Base-by-base conservation (phyloP, 2,888 invertebrate genomes). In the Isoperla grammatica region DNA sequence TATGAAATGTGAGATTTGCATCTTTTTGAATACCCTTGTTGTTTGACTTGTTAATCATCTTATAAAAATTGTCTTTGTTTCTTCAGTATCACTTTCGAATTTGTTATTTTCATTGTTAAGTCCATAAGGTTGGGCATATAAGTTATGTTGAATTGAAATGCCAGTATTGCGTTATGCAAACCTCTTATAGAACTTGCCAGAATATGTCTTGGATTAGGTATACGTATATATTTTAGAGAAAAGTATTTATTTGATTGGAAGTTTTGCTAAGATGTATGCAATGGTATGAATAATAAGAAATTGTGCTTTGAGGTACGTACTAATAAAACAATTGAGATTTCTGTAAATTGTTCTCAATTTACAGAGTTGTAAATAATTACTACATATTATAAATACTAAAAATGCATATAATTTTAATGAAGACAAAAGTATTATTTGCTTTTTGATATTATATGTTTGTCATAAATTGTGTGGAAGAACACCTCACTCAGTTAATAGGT, bases 191-290 rank as follows among this genome's bases (percentile, higher is more conserved):
- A 29, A 29, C 29, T 29, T 29, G 29, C 29, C 29, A 29, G 29
- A 29, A 29, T 29, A 29, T 29, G 29, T 29, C 29, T 29, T 29
- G 29, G 29, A 29, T 29, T 29, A 29, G 29, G 40, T 40, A 40
- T 40, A 35, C 20, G 40, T 55, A 20, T 37, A 15, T 37, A 39
- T 37, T 53, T 55, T 54, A 59, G 54, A 59, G 45, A 45, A 42
- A 54, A 59, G 54, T 54, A 59, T 59, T 59, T 54, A 59, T 59
- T 59, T 59, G 49, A 58, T 58, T 58, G 45, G 43, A 46, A 15
- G 35, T 8, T 40, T 22, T 20, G 9, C 40, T 57, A 35, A 40
- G 29, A 59, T 22, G 37, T 40, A 19, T 17, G n/a, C 29, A 54
- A 39, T 17, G 23, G 40, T 39, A n/a, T 39, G 57, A 19, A 53